phyloP scores from a whole-genome alignment of 2,113 vertebrate species.

The Melanotaenia duboulayi region DNA sequence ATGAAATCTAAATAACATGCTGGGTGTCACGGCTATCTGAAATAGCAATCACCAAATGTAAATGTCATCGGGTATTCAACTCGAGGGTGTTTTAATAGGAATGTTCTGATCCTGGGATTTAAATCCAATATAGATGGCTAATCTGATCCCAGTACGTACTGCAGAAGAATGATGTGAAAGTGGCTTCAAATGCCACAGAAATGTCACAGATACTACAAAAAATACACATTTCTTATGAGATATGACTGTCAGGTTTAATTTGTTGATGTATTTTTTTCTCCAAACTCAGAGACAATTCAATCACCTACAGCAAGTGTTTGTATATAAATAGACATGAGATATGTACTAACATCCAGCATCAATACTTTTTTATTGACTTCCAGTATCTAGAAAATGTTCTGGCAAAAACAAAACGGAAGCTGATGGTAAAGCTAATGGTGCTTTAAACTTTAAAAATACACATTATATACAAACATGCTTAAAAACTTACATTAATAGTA shows the following conservation, averaged over 20 bases:
- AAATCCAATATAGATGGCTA: constrained; percentile 64
- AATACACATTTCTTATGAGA: constrained; percentile 39
- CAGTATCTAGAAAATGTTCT: background rate
- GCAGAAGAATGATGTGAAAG: constrained; percentile 32
- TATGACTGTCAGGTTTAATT: constrained; percentile 11
- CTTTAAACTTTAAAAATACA: background rate
- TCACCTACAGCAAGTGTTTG: background rate
- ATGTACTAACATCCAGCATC: background rate
- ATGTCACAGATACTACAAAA: constrained; percentile 69
- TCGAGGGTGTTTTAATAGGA: constrained; percentile 49
- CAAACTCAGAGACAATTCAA: background rate
- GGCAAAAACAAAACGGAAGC: background rate
- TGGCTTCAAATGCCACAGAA: constrained; percentile 74
- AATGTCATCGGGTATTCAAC: constrained; percentile 70
- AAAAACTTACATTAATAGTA: background rate
- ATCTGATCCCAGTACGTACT: constrained; percentile 39
- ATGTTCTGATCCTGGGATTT: constrained; percentile 67
- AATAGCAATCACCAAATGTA: constrained; percentile 60
- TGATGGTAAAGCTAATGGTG: constrained; percentile 2
- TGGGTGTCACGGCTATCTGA: constrained; percentile 50
- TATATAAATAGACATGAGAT: background rate
- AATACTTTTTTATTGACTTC: background rate
- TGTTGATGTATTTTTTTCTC: constrained; percentile 1
- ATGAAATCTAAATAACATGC: constrained; percentile 63
- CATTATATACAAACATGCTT: background rate